phyloP scores from a whole-genome alignment of 1,140 invertebrate species.

The Bombyx mandarina region DNA sequence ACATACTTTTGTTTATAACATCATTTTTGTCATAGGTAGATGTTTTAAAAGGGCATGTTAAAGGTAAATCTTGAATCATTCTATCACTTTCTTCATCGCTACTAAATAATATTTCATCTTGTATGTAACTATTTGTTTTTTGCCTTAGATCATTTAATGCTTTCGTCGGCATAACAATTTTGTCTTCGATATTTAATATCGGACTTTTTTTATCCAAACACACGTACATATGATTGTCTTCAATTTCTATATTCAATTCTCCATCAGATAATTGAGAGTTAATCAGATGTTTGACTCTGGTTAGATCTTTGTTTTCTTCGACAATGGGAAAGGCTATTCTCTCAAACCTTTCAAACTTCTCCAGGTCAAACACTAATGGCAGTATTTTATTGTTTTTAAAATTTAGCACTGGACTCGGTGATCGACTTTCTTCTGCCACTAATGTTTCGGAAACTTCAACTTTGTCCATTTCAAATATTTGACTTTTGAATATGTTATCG shows the following conservation, averaged over 20 bases:
- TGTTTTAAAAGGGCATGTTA: slow-evolving; percentile 48
- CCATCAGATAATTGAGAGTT: slow-evolving; percentile 43
- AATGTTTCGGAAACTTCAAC: neutral
- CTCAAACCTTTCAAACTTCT: slow-evolving; percentile 56
- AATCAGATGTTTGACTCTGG: slow-evolving; percentile 35
- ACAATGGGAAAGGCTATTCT: slow-evolving; percentile 36
- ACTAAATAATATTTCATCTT: slow-evolving; percentile 49
- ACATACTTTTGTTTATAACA: slow-evolving; percentile 45
- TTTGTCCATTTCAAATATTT: neutral
- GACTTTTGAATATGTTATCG: neutral
- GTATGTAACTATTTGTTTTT: neutral
- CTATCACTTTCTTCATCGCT: slow-evolving; percentile 49
- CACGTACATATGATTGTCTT: neutral
- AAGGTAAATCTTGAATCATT: slow-evolving; percentile 29
- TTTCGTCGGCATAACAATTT: neutral
- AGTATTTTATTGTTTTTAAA: slow-evolving; percentile 18
- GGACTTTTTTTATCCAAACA: slow-evolving; percentile 3
- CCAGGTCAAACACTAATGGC: slow-evolving; percentile 34
- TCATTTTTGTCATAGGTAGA: slow-evolving; percentile 32
- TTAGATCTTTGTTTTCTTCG: slow-evolving; percentile 26
- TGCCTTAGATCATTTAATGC: neutral
- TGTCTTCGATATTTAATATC: slow-evolving; percentile 6
- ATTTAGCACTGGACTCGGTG: slow-evolving; percentile 20
- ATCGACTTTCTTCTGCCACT: neutral
- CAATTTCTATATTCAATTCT: slow-evolving; percentile 19